phyloP scores from a whole-genome alignment of 2,888 invertebrate genomes.

The Hypsopygia costalis region DNA sequence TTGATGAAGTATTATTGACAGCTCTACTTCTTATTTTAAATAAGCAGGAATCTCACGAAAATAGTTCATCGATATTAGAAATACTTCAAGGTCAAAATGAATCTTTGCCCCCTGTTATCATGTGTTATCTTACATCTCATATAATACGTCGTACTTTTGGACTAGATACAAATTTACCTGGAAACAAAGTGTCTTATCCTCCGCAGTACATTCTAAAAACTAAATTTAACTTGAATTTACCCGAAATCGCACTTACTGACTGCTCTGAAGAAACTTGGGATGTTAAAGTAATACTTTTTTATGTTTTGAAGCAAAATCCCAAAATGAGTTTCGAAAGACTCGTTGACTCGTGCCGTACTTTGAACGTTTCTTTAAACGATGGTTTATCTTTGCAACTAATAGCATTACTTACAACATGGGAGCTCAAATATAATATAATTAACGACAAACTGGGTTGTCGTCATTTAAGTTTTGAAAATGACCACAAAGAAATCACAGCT shows the following conservation, averaged over 20 bases:
- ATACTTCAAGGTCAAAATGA: slow-evolving; percentile 55
- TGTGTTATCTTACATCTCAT: slow-evolving; percentile 46
- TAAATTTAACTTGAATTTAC: slow-evolving; percentile 66
- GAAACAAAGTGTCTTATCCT: slow-evolving; percentile 48
- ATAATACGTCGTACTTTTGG: slow-evolving; percentile 49
- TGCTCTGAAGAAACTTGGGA: slow-evolving; percentile 72
- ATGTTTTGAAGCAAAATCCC: slow-evolving; percentile 58
- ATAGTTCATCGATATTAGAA: slow-evolving; percentile 48
- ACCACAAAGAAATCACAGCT: slow-evolving; percentile 41
- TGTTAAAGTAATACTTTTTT: slow-evolving; percentile 66
- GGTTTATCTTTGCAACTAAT: slow-evolving; percentile 65
- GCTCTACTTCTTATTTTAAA: slow-evolving; percentile 47
- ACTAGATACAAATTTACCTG: slow-evolving; percentile 42
- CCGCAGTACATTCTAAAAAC: slow-evolving; percentile 62
- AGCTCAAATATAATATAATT: slow-evolving; percentile 56
- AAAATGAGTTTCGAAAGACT: slow-evolving; percentile 49
- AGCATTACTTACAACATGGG: slow-evolving; percentile 61
- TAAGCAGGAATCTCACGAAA: slow-evolving; percentile 32
- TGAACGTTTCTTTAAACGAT: slow-evolving; percentile 58
- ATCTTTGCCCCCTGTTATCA: slow-evolving; percentile 40
- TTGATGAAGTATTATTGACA: slow-evolving; percentile 60
- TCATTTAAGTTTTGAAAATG: slow-evolving; percentile 45
- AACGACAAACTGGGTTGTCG: slow-evolving; percentile 50
- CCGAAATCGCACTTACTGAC: slow-evolving; percentile 63
- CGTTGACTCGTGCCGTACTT: slow-evolving; percentile 52